Percentiles rank a stretch among this genome's conserved stretches.
Evolutionary conservation across 2,888 invertebrate genomes (phyloP).

Genomic region (Scaptomyza polygonia): DNA sequence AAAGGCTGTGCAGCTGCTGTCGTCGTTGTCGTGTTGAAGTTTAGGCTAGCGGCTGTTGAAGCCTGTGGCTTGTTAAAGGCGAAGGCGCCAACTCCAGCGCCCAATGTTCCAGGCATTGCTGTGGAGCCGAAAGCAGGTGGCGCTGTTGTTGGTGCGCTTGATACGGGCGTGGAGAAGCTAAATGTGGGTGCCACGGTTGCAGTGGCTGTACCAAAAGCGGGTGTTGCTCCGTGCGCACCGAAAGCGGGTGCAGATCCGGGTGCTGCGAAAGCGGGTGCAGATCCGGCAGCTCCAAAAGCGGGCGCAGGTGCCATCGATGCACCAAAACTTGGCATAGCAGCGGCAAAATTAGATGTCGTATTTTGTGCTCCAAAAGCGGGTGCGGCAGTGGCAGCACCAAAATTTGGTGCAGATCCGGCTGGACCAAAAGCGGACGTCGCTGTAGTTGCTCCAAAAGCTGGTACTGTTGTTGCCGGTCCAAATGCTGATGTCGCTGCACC

Average conservation of each 20-base stretch:
- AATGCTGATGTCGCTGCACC: slow-evolving; percentile 40
- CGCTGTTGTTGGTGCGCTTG: slow-evolving; percentile 56
- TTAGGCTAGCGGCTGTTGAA: slow-evolving; percentile 77
- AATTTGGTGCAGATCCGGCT: slow-evolving; percentile 14
- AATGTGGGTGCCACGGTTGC: slow-evolving; percentile 60
- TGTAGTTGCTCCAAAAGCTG: slow-evolving; percentile 31
- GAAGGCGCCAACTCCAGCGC: slow-evolving; percentile 58
- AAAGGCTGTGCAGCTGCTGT: slow-evolving; percentile 74
- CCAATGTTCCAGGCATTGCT: slow-evolving; percentile 52
- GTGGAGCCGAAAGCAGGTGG: slow-evolving; percentile 62
- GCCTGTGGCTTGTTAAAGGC: slow-evolving; percentile 74
- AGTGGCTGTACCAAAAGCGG: slow-evolving; percentile 33
- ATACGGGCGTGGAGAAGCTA: slow-evolving; percentile 53
- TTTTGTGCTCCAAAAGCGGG: slow-evolving; percentile 19
- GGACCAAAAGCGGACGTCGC: slow-evolving; percentile 31
- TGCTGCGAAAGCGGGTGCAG: slow-evolving; percentile 24
- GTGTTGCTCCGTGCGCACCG: slow-evolving; percentile 23
- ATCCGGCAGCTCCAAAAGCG: slow-evolving; percentile 27
- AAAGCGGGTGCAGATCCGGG: slow-evolving; percentile 42
- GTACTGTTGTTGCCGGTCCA: slow-evolving; percentile 43
- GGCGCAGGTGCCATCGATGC: slow-evolving; percentile 1
- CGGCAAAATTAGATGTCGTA: slow-evolving; percentile 24
- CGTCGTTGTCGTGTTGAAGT: slow-evolving; percentile 81
- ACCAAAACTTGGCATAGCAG: slow-evolving; percentile 28
- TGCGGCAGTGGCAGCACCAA: slow-evolving; percentile 23